These are phyloP conservation scores for Bhutanitis thaidina DNA, from an alignment of 2,888 invertebrate species.

Conservation along the genomic window DNA sequence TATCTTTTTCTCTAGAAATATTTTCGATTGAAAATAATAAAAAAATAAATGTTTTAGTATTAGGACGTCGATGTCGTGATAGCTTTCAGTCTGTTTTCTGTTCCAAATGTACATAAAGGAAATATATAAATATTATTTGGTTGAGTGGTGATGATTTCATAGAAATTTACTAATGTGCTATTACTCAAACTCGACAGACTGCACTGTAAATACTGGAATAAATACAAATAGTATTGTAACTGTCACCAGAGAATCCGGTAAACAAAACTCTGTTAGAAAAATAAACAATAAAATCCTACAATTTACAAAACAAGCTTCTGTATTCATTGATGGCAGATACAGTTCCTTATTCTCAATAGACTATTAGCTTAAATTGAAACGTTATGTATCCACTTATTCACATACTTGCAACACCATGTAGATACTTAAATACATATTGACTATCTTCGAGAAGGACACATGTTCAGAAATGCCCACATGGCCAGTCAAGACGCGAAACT, in stretches of 20 bases:
- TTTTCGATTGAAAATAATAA: conserved; percentile 61
- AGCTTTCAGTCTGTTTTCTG: conserved; percentile 47
- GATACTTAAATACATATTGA: neutral
- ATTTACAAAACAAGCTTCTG: neutral
- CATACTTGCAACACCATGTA: conserved; percentile 3
- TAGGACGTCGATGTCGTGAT: conserved; percentile 74
- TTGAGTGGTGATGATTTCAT: neutral
- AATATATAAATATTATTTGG: conserved; percentile 6
- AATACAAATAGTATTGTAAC: neutral
- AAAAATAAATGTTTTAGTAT: conserved; percentile 60
- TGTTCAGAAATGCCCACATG: conserved; percentile 14
- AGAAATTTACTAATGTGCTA: neutral
- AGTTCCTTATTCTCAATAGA: neutral
- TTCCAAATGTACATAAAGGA: conserved; percentile 38
- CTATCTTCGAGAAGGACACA: neutral
- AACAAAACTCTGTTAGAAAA: too few species aligned
- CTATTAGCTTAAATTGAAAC: neutral
- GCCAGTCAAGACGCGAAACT: conserved; percentile 27
- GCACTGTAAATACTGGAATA: neutral
- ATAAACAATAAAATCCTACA: neutral
- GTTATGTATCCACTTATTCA: conserved; percentile 3
- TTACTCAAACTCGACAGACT: neutral
- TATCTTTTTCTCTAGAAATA: conserved; percentile 77
- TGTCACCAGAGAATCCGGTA: neutral
- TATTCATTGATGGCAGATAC: conserved; percentile 11